Conservation (phyloP, 2,797 vertebrate genomes). For the Sebastes steindachneri region DNA sequence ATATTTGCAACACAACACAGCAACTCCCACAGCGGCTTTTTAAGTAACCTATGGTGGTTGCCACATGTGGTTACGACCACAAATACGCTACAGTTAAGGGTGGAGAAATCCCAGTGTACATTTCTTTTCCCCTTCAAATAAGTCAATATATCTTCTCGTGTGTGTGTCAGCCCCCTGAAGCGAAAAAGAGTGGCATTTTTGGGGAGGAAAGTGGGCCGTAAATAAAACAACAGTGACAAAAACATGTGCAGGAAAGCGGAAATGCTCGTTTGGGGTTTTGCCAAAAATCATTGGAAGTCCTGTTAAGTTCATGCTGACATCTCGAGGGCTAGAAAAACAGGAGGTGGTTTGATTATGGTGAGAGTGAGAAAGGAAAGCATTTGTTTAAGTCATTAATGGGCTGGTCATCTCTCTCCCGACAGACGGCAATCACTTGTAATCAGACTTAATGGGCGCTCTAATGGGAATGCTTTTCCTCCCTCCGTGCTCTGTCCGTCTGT, state of each 20-base stretch:
- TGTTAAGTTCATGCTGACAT: conserved; percentile 4
- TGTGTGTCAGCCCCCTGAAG: neutral
- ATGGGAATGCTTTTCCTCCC: conserved; percentile 46
- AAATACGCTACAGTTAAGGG: conserved; percentile 7
- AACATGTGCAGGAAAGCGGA: conserved; percentile 1
- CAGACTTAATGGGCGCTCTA: conserved; percentile 54
- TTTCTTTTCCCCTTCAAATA: conserved; percentile 6
- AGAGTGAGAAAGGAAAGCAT: conserved; percentile 35
- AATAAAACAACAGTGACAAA: conserved; percentile 28
- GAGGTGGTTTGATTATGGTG: conserved; percentile 15
- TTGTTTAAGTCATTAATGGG: conserved; percentile 53
- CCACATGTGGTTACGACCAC: conserved; percentile 27
- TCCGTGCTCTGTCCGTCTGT: conserved; percentile 11
- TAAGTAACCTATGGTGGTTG: conserved; percentile 19
- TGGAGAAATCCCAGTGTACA: neutral
- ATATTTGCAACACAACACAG: conserved; percentile 11
- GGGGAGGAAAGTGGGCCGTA: neutral
- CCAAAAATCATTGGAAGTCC: conserved; percentile 1
- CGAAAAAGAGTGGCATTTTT: neutral
- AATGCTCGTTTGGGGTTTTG: neutral
- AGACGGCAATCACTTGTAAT: conserved; percentile 61
- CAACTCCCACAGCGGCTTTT: conserved; percentile 12
- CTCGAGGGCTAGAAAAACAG: neutral
- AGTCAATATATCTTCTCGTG: neutral
- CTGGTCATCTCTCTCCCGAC: conserved; percentile 39